Percentiles rank a stretch among this genome's conserved stretches.
Evolutionary conservation across 1,140 invertebrate species (phyloP).

Genomic region (Papilio dardanus): DNA sequence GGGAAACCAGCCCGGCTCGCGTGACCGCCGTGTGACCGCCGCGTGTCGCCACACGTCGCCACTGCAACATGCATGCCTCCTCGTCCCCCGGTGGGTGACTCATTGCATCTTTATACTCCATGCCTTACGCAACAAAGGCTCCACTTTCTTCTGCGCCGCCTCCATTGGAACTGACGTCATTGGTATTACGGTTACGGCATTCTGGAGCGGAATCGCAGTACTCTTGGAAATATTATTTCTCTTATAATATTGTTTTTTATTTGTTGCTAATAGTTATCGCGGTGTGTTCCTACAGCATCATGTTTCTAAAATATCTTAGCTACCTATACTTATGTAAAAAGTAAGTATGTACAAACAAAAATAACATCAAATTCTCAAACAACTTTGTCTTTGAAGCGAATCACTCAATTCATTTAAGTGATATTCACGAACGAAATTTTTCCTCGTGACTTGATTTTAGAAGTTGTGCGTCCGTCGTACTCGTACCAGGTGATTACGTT

Average conservation of each 20-base stretch:
- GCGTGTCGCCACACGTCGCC: conserved; percentile 4
- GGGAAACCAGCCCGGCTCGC: neutral
- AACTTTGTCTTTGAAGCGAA: neutral
- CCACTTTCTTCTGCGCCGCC: neutral
- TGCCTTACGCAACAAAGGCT: neutral
- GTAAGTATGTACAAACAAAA: neutral
- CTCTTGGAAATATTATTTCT: no score
- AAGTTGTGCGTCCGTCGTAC: neutral
- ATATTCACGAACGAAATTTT: neutral
- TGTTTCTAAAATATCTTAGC: no score
- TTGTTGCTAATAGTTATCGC: no score
- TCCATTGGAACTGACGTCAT: neutral
- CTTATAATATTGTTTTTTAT: no score
- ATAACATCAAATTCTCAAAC: neutral
- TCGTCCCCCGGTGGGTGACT: conserved; percentile 2
- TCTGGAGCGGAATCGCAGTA: no score
- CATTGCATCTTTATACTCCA: neutral
- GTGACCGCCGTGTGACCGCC: neutral
- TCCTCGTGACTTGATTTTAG: neutral
- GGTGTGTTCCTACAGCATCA: no score
- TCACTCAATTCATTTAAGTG: conserved; percentile 11
- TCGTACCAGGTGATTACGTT: conserved; percentile 29
- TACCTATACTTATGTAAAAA: no score
- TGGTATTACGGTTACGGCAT: neutral
- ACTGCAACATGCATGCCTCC: conserved; percentile 15